Evolutionary conservation across 2,113 vertebrate species (phyloP).

Genomic region (Hippocampus guttulatus): DNA sequence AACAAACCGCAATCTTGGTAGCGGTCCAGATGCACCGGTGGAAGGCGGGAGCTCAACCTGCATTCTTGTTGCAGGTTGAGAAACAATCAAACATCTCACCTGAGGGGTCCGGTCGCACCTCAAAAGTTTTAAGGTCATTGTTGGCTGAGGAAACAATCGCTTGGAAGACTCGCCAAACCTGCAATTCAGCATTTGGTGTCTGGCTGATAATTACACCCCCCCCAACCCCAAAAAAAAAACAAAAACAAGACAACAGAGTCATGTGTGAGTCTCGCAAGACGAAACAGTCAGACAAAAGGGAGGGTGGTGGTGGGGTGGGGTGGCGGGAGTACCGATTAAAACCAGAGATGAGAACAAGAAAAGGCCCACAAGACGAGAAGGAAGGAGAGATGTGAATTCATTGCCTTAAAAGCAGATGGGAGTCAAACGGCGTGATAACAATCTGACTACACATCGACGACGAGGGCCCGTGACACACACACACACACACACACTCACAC

Average conservation of each 20-base stretch:
- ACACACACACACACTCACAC: neutral
- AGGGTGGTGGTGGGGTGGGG: neutral
- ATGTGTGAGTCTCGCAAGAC: neutral
- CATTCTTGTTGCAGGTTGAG: neutral
- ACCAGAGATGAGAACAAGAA: neutral
- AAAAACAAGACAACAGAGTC: neutral
- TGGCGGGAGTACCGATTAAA: neutral
- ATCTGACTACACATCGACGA: constrained; percentile 37
- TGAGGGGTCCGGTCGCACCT: neutral
- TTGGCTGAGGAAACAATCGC: neutral
- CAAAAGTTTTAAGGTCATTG: neutral
- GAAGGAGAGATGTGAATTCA: constrained; percentile 53
- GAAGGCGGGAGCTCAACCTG: neutral
- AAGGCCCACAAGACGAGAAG: constrained; percentile 15
- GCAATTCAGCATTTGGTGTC: constrained; percentile 14
- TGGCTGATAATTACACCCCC: neutral
- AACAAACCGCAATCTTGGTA: constrained; percentile 3
- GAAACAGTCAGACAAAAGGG: neutral
- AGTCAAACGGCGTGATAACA: constrained; percentile 59
- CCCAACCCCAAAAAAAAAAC: neutral
- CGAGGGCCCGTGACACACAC: neutral
- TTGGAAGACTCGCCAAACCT: constrained; percentile 20
- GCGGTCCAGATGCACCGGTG: neutral
- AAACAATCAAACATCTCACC: neutral
- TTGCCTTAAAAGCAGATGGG: constrained; percentile 63